Conservation (phyloP, 2,888 invertebrate genomes). For the Laothoe populi region DNA sequence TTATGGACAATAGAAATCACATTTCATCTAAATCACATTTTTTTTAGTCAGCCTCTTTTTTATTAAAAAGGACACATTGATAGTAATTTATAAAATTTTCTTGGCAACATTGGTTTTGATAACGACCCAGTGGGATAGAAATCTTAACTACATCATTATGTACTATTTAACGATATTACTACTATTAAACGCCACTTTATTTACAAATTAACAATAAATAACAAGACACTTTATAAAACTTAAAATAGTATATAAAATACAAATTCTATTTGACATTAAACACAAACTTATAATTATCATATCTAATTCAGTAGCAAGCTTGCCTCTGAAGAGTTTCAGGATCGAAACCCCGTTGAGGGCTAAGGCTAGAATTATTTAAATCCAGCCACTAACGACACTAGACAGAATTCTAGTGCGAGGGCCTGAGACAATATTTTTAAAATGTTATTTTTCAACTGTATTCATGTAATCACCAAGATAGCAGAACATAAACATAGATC, state of each 20-base stretch:
- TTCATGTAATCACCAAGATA: too few relatives aligned
- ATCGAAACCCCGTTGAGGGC: background rate
- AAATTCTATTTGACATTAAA: background rate
- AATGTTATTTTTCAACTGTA: background rate
- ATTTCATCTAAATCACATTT: too few relatives aligned
- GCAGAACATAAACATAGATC: too few relatives aligned
- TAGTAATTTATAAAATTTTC: too few relatives aligned
- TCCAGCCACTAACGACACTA: background rate
- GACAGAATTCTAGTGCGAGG: background rate
- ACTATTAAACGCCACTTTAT: background rate
- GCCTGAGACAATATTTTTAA: background rate
- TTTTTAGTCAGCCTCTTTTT: too few relatives aligned
- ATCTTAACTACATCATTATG: background rate
- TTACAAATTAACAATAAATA: slow-evolving; percentile 1
- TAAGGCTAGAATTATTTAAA: background rate
- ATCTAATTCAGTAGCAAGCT: background rate
- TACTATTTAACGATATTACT: background rate
- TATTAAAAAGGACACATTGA: too few relatives aligned
- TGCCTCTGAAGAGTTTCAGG: background rate
- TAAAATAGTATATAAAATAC: background rate
- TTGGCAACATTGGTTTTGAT: too few relatives aligned
- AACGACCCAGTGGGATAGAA: too few relatives aligned
- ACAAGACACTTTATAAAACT: background rate
- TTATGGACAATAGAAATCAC: too few relatives aligned
- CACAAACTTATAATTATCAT: background rate